Base-by-base conservation (phyloP, 2,888 invertebrate species). In the Cryptocheilus praepositus region DNA sequence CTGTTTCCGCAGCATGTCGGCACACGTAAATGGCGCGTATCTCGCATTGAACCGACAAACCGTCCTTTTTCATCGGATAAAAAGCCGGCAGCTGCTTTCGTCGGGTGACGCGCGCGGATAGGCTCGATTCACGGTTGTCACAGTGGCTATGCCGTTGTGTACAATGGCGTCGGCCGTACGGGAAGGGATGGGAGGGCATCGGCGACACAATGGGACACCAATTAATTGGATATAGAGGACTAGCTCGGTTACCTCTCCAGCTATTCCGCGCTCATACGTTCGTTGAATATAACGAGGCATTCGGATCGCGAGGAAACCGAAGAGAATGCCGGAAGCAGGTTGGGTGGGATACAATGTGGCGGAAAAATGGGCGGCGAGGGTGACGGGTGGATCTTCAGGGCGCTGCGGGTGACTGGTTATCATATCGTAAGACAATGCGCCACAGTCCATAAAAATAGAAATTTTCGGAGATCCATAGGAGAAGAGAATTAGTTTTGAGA, bases 211-310 rank as follows among this genome's bases (percentile, higher is more conserved):
- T 77, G 62, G 77, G 71, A 73, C 70, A 74, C 68, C 79, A 72
- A 80, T 80, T 79, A 79, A 79, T 79, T 77, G 75, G 78, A 80
- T 80, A 74, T 74, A 76, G 77, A 66, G 67, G 74, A 67, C 71
- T 69, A 74, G 75, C 74, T 70, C 61, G 76, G 53, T 74, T 73
- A 74, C 71, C 70, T 70, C 72, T 73, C 70, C 71, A 71, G 69
- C 74, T 71, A 77, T 77, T 77, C 64, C 62, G 67, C 66, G 61
- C 51, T 36, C 45, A 57, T 46, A 64, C 45, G 45, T 53, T 58
- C 43, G 19, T 54, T 56, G 52, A 53, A 64, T 59, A 69, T 66
- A 55, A 77, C 74, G 73, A 68, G 70, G 57, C 65, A 73, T 61
- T 66, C 46, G 51, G 46, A 60, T 69, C 54, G 16, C 51, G 16